A percentile compares a stretch with the other conserved stretches of the same genome.
Evolutionary conservation across 2,888 invertebrate genomes (phyloP).

Genomic region (Ormia ochracea): DNA sequence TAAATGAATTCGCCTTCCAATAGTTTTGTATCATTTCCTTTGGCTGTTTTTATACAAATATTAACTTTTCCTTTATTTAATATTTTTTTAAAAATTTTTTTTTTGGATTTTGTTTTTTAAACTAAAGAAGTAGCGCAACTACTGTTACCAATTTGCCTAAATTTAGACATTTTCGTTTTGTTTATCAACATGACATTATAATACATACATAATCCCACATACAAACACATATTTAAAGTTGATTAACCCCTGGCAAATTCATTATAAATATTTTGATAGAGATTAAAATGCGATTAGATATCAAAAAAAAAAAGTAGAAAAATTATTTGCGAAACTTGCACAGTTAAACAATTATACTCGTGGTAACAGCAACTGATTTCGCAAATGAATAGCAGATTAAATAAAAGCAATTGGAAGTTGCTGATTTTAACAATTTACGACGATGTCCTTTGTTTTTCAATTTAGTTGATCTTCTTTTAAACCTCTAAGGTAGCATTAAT

Average conservation of each 20-base stretch:
- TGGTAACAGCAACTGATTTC: no score
- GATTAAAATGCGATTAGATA: conserved; percentile 27
- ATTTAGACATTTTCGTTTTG: not conserved
- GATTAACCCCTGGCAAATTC: conserved; percentile 17
- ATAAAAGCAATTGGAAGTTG: no score
- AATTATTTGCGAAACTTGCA: not conserved
- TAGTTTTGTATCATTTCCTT: no score
- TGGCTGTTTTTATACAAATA: no score
- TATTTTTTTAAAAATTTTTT: no score
- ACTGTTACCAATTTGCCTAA: conserved; percentile 3
- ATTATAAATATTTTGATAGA: conserved; percentile 20
- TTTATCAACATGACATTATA: not conserved
- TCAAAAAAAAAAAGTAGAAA: not conserved
- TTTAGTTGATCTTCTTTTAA: not conserved
- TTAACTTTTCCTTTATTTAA: not conserved
- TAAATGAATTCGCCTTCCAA: no score
- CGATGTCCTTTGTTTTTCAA: not conserved
- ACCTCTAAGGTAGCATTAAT: not conserved
- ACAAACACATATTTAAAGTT: not conserved
- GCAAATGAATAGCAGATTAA: no score
- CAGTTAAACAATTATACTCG: not conserved
- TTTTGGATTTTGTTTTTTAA: not conserved
- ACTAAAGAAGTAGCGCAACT: not conserved
- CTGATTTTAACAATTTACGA: not conserved
- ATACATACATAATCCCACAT: no score